phyloP scores from a whole-genome alignment of 2,888 invertebrate genomes.

The Ramazzottius varieornatus region DNA sequence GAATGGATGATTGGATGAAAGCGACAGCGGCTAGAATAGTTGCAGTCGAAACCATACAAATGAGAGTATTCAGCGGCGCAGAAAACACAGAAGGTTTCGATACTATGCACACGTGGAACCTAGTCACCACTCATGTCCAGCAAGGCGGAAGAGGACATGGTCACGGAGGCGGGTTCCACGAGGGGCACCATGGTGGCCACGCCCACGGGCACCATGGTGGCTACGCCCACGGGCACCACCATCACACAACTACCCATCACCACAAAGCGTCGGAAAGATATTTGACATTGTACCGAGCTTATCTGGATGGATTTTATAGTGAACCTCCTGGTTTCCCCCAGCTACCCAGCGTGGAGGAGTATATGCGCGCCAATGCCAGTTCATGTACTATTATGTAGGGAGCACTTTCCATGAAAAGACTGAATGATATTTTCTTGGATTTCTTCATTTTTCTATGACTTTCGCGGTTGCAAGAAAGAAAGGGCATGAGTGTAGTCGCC shows the following conservation, averaged over 20 bases:
- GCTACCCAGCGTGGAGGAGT: background rate
- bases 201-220: no score
- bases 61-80: background rate
- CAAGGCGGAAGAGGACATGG: background rate
- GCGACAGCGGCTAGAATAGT: background rate
- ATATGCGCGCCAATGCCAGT: background rate
- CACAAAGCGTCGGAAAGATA: background rate
- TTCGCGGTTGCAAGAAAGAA: no score
- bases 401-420: no score
- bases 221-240: no score
- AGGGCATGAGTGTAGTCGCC: no score
- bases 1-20: background rate
- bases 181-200: background rate
- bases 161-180: background rate
- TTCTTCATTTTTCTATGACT: no score
- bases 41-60: background rate
- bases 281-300: background rate
- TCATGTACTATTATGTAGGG: background rate
- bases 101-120: slow-evolving; percentile 1
- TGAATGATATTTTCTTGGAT: no score
- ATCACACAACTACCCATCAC: no score
- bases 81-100: background rate
- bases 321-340: background rate
- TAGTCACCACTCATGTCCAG: no score
- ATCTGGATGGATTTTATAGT: background rate